Evolutionary conservation across 1,140 invertebrate species (phyloP), one percentile per base, ranked within the genome.

Genomic region (Chironomus tepperi): DNA sequence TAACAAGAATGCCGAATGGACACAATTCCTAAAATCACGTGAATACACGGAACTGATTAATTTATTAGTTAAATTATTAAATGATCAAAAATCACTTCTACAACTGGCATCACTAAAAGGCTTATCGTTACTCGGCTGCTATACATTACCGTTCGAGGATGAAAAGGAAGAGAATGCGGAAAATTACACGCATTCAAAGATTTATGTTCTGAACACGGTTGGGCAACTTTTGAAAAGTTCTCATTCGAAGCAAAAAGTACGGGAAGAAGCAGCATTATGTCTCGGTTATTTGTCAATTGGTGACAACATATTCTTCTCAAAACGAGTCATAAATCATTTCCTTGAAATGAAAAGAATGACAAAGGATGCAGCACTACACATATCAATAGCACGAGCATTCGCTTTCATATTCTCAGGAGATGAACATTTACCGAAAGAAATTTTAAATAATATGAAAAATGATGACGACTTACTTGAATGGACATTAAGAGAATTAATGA

Each of bases 401-500:
- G 79, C 80, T 0, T 79, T 77, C n/a, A 82, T 81, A 0, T 43
- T 82, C 1, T 78, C 78, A 73, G 83, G 84, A 19, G 85, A 85
- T 79, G 82, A 86, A 7, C 81, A 85, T 73, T 79, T 85, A 21
- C 80, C 83, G 8, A 89, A 89, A 76, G 91, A 92, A 78, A 90
- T 93, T 65, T 84, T 93, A n/a, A 84, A 91, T 47, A 88, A 91
- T 77, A 82, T 87, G 42, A 86, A 88, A 6, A 87, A 91, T 1
- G 76, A 87, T 75, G 86, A 90, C 76, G 81, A 86, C 73, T 79
- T 88, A 3, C 83, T 94, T 12, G 85, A 87, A 67, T 89, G 88
- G 84, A 84, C 95, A 70, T 79, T 95, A 5, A 84, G 86, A 47
- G 85, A 90, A 78, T 81, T 97, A 18, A 85, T 96, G 43, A 86